Conservation (phyloP, 2,888 invertebrate species). For the Hedychridium roseum region DNA sequence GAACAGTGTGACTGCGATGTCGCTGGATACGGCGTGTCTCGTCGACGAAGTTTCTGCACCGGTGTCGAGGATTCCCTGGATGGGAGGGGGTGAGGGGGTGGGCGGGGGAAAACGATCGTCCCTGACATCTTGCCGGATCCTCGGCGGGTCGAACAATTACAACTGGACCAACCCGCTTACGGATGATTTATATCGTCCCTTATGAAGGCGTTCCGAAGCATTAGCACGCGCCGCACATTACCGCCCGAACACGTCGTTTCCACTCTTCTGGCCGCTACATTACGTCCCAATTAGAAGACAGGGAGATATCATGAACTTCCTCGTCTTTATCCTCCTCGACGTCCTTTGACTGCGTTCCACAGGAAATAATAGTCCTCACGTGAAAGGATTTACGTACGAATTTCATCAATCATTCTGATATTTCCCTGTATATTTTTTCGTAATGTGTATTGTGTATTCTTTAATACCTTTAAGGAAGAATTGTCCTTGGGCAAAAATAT, state of each 20-base stretch:
- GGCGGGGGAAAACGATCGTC: too few relatives aligned
- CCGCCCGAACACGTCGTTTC: slow-evolving; percentile 13
- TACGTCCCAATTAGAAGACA: too few relatives aligned
- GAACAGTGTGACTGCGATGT: not conserved
- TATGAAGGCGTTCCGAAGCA: slow-evolving; percentile 27
- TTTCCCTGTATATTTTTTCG: not conserved
- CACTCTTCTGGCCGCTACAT: slow-evolving; percentile 9
- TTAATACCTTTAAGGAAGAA: too few relatives aligned
- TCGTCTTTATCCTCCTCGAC: too few relatives aligned
- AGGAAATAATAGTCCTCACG: too few relatives aligned
- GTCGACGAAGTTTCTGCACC: too few relatives aligned
- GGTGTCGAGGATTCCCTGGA: slow-evolving; percentile 9
- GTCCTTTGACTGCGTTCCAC: too few relatives aligned
- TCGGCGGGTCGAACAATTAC: slow-evolving; percentile 38
- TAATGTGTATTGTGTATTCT: too few relatives aligned
- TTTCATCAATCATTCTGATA: not conserved
- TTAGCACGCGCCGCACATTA: slow-evolving; percentile 32
- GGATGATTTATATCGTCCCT: slow-evolving; percentile 43
- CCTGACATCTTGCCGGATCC: slow-evolving; percentile 26
- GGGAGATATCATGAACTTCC: too few relatives aligned
- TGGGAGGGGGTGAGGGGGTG: too few relatives aligned
- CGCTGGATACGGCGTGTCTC: not conserved
- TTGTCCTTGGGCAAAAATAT: too few relatives aligned
- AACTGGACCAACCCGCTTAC: slow-evolving; percentile 46
- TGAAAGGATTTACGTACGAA: too few relatives aligned